phyloP scores from a whole-genome alignment of 2,113 vertebrate species.

The Siniperca chuatsi region DNA sequence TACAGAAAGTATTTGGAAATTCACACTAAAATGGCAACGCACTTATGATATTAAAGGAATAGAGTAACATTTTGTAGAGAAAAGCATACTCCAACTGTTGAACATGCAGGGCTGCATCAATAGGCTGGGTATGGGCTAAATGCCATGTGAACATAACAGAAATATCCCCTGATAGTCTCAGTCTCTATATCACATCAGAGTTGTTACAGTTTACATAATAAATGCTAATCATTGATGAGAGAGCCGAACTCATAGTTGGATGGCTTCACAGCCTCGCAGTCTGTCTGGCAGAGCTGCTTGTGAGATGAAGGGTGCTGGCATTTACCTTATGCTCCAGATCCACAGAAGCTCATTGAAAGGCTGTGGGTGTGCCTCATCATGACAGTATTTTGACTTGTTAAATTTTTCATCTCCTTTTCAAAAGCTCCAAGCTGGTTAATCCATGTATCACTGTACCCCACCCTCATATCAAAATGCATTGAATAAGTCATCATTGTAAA shows the following conservation, averaged over 20 bases:
- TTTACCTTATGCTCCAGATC: slow-evolving; percentile 67
- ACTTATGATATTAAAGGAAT: neutral
- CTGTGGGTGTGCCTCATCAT: slow-evolving; percentile 71
- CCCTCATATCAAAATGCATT: slow-evolving; percentile 14
- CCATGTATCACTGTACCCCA: slow-evolving; percentile 20
- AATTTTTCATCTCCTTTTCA: slow-evolving; percentile 79
- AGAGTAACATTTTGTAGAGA: neutral
- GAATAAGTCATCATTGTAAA: slow-evolving; percentile 1
- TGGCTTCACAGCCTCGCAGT: slow-evolving; percentile 50
- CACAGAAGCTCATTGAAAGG: slow-evolving; percentile 74
- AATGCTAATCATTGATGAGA: slow-evolving; percentile 56
- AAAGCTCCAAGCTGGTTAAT: slow-evolving; percentile 66
- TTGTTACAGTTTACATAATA: slow-evolving; percentile 58
- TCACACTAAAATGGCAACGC: neutral
- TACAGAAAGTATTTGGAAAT: neutral
- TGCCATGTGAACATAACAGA: slow-evolving; percentile 35
- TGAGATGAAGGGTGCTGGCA: slow-evolving; percentile 71
- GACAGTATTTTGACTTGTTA: slow-evolving; percentile 74
- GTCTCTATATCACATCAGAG: slow-evolving; percentile 50
- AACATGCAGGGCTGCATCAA: slow-evolving; percentile 15
- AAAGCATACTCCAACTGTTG: slow-evolving; percentile 3
- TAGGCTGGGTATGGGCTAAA: slow-evolving; percentile 10
- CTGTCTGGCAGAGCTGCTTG: slow-evolving; percentile 55
- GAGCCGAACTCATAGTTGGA: slow-evolving; percentile 48
- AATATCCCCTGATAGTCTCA: slow-evolving; percentile 22